phyloP scores from a whole-genome alignment of 2,113 vertebrate genomes.

The Laticauda colubrina region DNA sequence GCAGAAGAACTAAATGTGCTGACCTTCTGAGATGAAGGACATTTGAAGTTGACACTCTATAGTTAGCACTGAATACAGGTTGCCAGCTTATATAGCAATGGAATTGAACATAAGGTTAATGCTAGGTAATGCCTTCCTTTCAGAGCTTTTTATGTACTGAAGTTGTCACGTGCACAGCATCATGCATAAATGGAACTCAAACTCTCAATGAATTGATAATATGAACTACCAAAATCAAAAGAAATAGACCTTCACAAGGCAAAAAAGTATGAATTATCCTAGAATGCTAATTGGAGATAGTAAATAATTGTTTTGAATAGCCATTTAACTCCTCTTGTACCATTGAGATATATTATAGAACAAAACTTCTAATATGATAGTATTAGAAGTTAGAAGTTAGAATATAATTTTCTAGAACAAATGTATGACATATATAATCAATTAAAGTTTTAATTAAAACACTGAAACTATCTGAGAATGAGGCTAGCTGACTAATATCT shows the following conservation, averaged over 20 bases:
- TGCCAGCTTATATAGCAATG: background rate
- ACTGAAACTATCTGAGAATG: background rate
- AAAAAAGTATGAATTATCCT: constrained; percentile 9
- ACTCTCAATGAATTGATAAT: background rate
- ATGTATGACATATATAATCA: background rate
- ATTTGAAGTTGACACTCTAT: background rate
- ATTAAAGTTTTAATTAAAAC: background rate
- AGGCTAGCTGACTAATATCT: background rate
- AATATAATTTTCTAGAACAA: background rate
- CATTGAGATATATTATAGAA: background rate
- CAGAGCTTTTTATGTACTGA: background rate
- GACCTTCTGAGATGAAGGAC: background rate
- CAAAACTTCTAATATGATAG: background rate
- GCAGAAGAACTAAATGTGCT: background rate
- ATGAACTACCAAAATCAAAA: background rate
- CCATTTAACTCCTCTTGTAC: background rate
- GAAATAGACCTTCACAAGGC: background rate
- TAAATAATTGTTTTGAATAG: background rate
- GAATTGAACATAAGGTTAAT: background rate
- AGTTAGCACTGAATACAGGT: background rate
- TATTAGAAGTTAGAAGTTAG: too few relatives aligned
- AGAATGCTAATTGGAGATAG: background rate
- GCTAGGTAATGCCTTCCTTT: background rate
- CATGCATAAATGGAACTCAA: background rate
- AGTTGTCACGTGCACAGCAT: background rate